Evolutionary conservation across 2,888 invertebrate genomes (phyloP), one percentile per base, ranked within the genome.

Genomic region (Eupithecia exiguata): DNA sequence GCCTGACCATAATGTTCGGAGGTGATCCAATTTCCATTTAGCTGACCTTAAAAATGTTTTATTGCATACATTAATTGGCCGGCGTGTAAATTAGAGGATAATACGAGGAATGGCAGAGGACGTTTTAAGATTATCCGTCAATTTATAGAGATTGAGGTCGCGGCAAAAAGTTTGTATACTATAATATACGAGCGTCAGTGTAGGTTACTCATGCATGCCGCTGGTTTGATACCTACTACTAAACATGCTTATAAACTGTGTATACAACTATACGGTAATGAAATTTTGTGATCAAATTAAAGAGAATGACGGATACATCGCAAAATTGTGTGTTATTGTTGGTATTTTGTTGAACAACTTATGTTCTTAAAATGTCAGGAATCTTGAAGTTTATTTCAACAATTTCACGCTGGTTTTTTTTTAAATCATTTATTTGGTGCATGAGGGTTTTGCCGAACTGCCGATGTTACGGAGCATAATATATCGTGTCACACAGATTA

Each of bases 51-150:
- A 84, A 84, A 82, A 84, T 83, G 79, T 82, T 86, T 89, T 88
- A 87, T 88, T 88, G 85, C 83, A 82, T 76, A 72, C 74, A 74
- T 89, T 91, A 91, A 91, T 91, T 90, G 90, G 90, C 79, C 91
- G 92, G 91, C 88, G 86, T 86, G 89, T 88, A 89, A 91, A 91
- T 92, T 91, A 90, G 88, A 92, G 89, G 88, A 90, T 87, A 83
- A 86, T 87, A 84, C 83, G 83, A 82, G 85, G 86, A 80, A 83
- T 80, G 83, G 62, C 75, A 75, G 78, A 86, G 87, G 87, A 86
- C 87, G 87, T 84, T 81, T 79, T 84, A 83, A 80, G 82, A 84
- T 84, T 83, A 86, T 70, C 82, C 84, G 86, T 85, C 86, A 87
- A 88, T 88, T 86, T 83, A 84, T 82, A 80, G 83, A 82, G 86